Percentiles rank a stretch among this genome's conserved stretches.
Evolutionary conservation across 2,113 vertebrate species (phyloP).

Genomic region (Pungitius pungitius): DNA sequence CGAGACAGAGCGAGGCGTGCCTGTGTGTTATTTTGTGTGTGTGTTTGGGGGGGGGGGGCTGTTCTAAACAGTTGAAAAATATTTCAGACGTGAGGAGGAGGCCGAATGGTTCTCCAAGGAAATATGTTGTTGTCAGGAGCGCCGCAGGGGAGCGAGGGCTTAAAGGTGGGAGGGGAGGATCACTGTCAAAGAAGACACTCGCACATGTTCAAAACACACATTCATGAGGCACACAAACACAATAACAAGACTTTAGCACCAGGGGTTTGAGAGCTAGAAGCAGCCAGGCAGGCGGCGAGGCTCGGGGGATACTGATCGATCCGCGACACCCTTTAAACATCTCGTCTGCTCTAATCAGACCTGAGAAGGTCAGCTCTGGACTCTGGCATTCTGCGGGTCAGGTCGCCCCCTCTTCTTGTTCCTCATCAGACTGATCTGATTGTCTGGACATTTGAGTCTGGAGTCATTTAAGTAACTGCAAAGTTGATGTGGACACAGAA

Average conservation of each 20-base stretch:
- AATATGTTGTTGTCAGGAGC: slow-evolving; percentile 67
- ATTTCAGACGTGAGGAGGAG: slow-evolving; percentile 38
- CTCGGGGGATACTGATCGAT: slow-evolving; percentile 71
- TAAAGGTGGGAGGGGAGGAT: slow-evolving; percentile 42
- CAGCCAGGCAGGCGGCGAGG: slow-evolving; percentile 31
- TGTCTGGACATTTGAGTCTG: slow-evolving; percentile 58
- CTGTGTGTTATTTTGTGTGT: not conserved
- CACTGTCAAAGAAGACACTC: slow-evolving; percentile 52
- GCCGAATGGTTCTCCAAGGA: slow-evolving; percentile 56
- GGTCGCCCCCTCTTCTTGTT: slow-evolving; percentile 16
- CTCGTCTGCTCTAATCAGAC: slow-evolving; percentile 58
- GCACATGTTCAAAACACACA: slow-evolving; percentile 32
- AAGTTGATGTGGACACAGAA: slow-evolving; percentile 15
- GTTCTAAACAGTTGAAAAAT: slow-evolving; percentile 5
- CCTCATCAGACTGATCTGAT: slow-evolving; percentile 61
- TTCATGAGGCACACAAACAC: slow-evolving; percentile 53
- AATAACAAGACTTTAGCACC: slow-evolving; percentile 53
- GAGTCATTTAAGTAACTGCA: slow-evolving; percentile 32
- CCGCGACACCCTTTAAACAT: slow-evolving; percentile 66
- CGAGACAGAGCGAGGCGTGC: not conserved
- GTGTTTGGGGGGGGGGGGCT: not conserved
- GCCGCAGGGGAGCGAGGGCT: slow-evolving; percentile 41
- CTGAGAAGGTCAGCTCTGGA: slow-evolving; percentile 71
- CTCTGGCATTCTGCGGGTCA: slow-evolving; percentile 39
- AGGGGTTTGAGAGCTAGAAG: slow-evolving; percentile 20